Evolutionary conservation across 1,140 invertebrate species (phyloP), one percentile per base, ranked within the genome.

Genomic region (Megathymus violae): DNA sequence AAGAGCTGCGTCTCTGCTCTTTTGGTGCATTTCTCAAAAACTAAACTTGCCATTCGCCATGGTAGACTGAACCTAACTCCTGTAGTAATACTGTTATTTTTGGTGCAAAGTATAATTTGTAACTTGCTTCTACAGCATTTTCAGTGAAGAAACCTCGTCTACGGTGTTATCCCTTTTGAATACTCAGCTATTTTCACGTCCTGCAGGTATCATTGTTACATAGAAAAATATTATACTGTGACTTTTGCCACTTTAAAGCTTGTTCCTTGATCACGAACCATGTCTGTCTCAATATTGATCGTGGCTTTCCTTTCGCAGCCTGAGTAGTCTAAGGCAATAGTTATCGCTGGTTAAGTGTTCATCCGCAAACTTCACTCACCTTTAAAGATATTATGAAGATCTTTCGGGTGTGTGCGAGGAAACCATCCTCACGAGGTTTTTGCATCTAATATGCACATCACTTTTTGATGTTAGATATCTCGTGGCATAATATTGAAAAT

Each of bases 1-100:
- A 73, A 67, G 64, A 69, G 52, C 62, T 41, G 46, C 61, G 61
- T 69, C 63, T 60, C 63, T 60, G 50, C 67, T 64, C 54, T 65
- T 60, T 65, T 34, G 34, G 47, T 73, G 70, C 67, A 64, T 60
- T 52, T 52, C 41, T 36, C 56, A 38, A 56, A 48, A 64, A 7
- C 41, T 60, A 43, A 4, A 0, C 0, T 6, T 7, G 16, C n/a
- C 14, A 16, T 4, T 6, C 4, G 13, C 38, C 15, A 36, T 9
- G 13, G 0, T 10, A 69, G 36, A 41, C 61, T 59, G 11, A 19
- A 72, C 67, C 22, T 48, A 66, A 66, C 51, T 10, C 0, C 1
- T n/a, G 46, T 22, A 10, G 0, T 0, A 19, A 44, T 61, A 64
- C 43, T 38, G 25, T 3, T 43, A 7, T 25, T 0, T 11, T 13